phyloP scores from a whole-genome alignment of 2,888 invertebrate species.

The Phengaris arion region DNA sequence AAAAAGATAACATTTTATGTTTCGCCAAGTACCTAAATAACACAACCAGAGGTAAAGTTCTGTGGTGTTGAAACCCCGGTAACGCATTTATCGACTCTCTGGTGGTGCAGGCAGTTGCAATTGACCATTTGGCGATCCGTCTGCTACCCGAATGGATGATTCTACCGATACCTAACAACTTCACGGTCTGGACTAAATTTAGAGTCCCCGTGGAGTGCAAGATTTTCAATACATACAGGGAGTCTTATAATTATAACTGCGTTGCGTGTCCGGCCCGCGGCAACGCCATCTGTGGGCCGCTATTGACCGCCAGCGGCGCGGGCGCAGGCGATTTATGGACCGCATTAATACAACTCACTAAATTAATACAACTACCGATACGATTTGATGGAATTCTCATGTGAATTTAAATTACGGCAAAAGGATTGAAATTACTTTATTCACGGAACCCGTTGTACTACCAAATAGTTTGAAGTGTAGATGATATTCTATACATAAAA shows the following conservation, averaged over 20 bases:
- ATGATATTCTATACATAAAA: too few relatives aligned
- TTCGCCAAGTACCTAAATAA: too few relatives aligned
- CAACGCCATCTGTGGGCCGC: conserved; percentile 3
- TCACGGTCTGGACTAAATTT: neutral
- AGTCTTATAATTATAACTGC: conserved; percentile 16
- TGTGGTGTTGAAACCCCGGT: too few relatives aligned
- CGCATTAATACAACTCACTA: conserved; percentile 45
- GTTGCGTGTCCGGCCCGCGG: conserved; percentile 28
- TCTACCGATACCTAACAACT: too few relatives aligned
- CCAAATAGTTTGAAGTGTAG: too few relatives aligned
- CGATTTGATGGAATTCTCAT: conserved; percentile 18
- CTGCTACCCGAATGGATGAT: too few relatives aligned
- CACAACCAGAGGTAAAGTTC: too few relatives aligned
- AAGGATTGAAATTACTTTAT: neutral
- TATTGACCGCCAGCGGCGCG: conserved; percentile 5
- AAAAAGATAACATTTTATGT: too few relatives aligned
- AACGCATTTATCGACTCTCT: too few relatives aligned
- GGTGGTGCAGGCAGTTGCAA: too few relatives aligned
- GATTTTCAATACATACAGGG: neutral
- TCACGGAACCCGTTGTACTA: neutral
- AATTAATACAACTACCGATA: conserved; percentile 31
- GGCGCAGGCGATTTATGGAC: conserved; percentile 47
- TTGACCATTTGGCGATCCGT: too few relatives aligned
- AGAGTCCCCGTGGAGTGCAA: neutral
- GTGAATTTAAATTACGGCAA: neutral